Evolutionary conservation across 2,888 invertebrate species (phyloP).

Genomic region (Noctua janthe): DNA sequence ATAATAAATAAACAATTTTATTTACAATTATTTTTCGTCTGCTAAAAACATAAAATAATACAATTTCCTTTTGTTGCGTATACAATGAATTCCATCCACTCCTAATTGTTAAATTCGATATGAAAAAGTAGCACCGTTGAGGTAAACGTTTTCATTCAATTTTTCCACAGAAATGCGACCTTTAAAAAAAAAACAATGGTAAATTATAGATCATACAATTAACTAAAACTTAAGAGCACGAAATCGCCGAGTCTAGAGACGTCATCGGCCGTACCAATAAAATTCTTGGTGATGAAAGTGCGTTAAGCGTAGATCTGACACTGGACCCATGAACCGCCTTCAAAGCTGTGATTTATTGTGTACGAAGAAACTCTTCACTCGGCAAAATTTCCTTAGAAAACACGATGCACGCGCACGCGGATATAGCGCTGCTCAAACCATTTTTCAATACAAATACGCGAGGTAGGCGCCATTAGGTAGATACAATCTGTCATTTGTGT

Average conservation of each 20-base stretch:
- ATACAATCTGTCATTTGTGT: not conserved
- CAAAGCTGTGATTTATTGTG: not conserved
- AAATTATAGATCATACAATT: no score
- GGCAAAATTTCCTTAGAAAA: not conserved
- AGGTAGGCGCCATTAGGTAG: not conserved
- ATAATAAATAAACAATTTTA: no score
- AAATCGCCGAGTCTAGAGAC: not conserved
- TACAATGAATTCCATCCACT: not conserved
- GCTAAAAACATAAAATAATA: not conserved
- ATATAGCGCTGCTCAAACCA: not conserved
- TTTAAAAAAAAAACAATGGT: no score
- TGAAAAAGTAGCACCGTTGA: conserved; percentile 4
- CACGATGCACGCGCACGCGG: not conserved
- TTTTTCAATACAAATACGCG: not conserved
- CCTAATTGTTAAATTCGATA: conserved; percentile 16
- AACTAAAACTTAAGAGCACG: not conserved
- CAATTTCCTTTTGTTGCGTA: not conserved
- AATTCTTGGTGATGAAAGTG: not conserved
- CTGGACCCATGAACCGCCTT: not conserved
- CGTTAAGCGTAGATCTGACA: not conserved
- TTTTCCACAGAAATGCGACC: not conserved
- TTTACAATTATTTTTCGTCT: not conserved
- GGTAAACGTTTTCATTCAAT: conserved; percentile 20
- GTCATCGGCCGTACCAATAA: not conserved
- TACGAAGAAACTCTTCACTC: not conserved